These are phyloP conservation scores for Pocillopora damicornis DNA, from an alignment of 64 coral and sea anemone species.

Conservation along the genomic window DNA sequence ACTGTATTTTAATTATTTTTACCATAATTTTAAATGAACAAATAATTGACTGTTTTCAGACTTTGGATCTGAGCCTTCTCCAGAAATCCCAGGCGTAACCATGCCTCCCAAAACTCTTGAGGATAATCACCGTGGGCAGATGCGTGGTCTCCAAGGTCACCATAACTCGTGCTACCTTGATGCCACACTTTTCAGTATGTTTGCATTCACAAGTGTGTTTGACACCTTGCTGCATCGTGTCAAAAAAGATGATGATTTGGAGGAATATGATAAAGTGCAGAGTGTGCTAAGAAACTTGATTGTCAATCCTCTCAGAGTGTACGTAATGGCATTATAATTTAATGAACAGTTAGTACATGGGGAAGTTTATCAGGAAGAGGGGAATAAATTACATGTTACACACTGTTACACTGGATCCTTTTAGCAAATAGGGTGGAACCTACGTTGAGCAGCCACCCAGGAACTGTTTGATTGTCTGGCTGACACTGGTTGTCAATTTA, in stretches of 20 bases:
- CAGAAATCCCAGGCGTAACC: slow-evolving; percentile 43
- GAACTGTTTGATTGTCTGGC: too few relatives aligned
- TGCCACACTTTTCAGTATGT: slow-evolving; percentile 84
- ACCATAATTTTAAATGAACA: too few relatives aligned
- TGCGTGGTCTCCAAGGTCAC: slow-evolving; percentile 92
- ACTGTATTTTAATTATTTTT: too few relatives aligned
- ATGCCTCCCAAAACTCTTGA: slow-evolving; percentile 38
- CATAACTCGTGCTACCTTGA: slow-evolving; percentile 98
- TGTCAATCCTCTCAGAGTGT: slow-evolving; percentile 93
- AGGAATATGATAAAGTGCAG: slow-evolving; percentile 83
- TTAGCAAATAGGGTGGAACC: too few relatives aligned
- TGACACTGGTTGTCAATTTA: too few relatives aligned
- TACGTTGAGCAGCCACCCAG: too few relatives aligned
- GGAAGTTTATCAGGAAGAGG: neutral
- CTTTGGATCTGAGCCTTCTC: slow-evolving; percentile 71
- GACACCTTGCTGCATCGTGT: slow-evolving; percentile 69
- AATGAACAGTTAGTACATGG: neutral
- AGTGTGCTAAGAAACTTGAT: slow-evolving; percentile 74
- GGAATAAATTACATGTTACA: neutral
- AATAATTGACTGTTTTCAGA: slow-evolving; percentile 22
- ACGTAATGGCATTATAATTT: neutral
- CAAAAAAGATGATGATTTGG: slow-evolving; percentile 51
- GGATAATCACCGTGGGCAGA: slow-evolving; percentile 1
- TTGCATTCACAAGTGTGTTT: slow-evolving; percentile 83
- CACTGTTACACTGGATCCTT: too few relatives aligned